phyloP scores from a whole-genome alignment of 2,797 vertebrate genomes.

The Lithobates pipiens region DNA sequence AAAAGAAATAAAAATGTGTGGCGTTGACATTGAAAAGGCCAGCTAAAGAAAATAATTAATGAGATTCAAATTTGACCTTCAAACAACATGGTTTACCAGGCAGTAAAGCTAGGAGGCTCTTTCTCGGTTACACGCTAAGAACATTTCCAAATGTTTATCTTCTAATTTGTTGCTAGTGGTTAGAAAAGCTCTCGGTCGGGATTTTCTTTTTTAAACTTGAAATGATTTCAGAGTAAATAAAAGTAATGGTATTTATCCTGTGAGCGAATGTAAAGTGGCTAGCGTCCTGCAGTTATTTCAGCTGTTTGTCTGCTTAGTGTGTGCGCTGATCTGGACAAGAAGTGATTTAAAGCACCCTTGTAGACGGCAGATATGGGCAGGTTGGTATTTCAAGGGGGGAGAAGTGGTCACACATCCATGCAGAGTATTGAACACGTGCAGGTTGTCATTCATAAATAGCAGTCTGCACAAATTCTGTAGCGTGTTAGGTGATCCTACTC shows the following conservation, averaged over 20 bases:
- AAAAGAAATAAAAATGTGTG: too few species aligned
- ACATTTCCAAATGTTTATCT: slow-evolving; percentile 27
- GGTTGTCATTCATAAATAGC: slow-evolving; percentile 18
- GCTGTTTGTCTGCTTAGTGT: slow-evolving; percentile 25
- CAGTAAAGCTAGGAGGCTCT: too few species aligned
- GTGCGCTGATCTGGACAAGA: background rate
- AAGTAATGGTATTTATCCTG: slow-evolving; percentile 39
- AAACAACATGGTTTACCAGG: too few species aligned
- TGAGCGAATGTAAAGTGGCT: slow-evolving; percentile 2
- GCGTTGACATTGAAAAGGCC: too few species aligned
- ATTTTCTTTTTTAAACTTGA: slow-evolving; percentile 8
- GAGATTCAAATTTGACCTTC: too few species aligned
- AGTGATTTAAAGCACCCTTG: background rate
- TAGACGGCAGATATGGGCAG: slow-evolving; percentile 5
- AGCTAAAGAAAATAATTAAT: too few species aligned
- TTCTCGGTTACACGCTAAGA: background rate
- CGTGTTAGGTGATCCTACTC: background rate
- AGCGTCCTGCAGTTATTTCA: slow-evolving; percentile 11
- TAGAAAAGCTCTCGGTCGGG: background rate
- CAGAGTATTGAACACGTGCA: slow-evolving; percentile 13
- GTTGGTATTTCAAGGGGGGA: background rate
- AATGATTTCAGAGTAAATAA: slow-evolving; percentile 18
- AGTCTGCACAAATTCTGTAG: background rate
- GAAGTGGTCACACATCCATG: slow-evolving; percentile 1
- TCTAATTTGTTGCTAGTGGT: slow-evolving; percentile 17